Evolutionary conservation across 2,113 vertebrate species (phyloP).

Genomic region (Odocoileus hemionus): DNA sequence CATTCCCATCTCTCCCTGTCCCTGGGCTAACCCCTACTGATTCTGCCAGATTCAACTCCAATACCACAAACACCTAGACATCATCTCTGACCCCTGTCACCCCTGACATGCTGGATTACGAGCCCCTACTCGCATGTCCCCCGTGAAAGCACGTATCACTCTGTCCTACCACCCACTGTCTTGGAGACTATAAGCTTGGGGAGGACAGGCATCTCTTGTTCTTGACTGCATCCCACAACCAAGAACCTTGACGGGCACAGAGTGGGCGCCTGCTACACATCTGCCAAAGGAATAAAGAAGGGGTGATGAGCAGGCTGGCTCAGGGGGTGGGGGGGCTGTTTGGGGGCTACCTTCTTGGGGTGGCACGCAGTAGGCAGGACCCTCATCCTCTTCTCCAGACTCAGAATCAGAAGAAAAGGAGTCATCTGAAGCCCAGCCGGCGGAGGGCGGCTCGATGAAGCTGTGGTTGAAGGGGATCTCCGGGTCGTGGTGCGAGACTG

Average conservation of each 20-base stretch:
- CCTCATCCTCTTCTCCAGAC: conserved; percentile 85
- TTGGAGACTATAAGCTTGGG: not conserved
- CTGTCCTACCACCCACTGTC: not conserved
- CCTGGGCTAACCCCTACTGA: not conserved
- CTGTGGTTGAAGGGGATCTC: conserved; percentile 97
- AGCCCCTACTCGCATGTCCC: not conserved
- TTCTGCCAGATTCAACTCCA: not conserved
- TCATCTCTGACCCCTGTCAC: not conserved
- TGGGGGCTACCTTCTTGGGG: conserved; percentile 87
- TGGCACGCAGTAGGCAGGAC: conserved; percentile 89
- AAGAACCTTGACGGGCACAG: not conserved
- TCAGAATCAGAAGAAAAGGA: conserved; percentile 90
- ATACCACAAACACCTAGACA: not conserved
- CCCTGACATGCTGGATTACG: not conserved
- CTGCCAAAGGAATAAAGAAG: not conserved
- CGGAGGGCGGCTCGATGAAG: conserved; percentile 93
- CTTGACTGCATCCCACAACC: not conserved
- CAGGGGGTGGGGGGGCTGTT: accelerated
- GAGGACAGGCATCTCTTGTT: not conserved
- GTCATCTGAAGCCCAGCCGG: conserved; percentile 91
- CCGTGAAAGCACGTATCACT: not conserved
- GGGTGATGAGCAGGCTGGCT: not conserved
- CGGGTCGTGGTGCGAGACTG: conserved; percentile 94
- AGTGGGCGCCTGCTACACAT: not conserved
- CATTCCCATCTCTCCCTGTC: too few relatives aligned